Conservation (phyloP, 2,113 vertebrate species). For the Pitta sordida region DNA sequence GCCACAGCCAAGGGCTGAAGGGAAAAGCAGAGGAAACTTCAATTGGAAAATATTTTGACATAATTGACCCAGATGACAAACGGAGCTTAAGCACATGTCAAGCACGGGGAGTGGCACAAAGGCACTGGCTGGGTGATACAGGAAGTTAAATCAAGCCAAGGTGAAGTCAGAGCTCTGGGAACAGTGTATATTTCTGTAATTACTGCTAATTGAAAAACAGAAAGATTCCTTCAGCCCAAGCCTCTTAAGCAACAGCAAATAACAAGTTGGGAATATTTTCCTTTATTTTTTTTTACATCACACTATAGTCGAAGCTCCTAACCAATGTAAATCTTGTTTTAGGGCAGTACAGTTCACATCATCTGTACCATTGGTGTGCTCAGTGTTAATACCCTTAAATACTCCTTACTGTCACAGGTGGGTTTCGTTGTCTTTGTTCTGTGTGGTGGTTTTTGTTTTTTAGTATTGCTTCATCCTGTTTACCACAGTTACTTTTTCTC, state of each 20-base stretch:
- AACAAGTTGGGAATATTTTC: not conserved
- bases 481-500: not conserved
- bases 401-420: not conserved
- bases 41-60: constrained; percentile 69
- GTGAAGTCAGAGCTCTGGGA: constrained; percentile 42
- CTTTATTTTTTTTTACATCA: not conserved
- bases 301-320: not conserved
- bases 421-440: not conserved
- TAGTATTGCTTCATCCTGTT: not conserved
- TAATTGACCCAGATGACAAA: constrained; percentile 82
- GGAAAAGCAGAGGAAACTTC: constrained; percentile 63
- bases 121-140: not conserved
- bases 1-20: constrained; percentile 50
- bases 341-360: not conserved
- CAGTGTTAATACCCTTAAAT: not conserved
- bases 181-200: constrained; percentile 49
- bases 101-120: constrained; percentile 51
- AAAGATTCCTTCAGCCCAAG: not conserved
- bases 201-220: constrained; percentile 14
- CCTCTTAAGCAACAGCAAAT: not conserved
- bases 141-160: constrained; percentile 46
- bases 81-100: constrained; percentile 72
- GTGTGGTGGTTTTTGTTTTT: not conserved
- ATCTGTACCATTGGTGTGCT: not conserved
- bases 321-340: not conserved